Conservation (phyloP, 2,113 vertebrate genomes). For the Gymnobelideus leadbeateri region DNA sequence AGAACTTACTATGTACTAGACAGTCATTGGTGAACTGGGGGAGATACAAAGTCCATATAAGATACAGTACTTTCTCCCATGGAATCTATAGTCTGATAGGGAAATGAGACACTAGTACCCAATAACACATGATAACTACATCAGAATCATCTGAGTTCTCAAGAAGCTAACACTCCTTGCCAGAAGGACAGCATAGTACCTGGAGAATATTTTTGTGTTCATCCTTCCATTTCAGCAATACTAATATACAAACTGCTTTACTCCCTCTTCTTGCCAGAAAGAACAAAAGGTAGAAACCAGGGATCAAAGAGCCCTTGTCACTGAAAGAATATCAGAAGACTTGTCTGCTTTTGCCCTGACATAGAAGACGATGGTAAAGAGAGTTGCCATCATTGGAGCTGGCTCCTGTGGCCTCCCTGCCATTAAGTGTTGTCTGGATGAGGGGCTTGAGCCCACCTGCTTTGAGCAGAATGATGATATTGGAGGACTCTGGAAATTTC, state of each 20-base stretch:
- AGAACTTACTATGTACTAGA: not conserved
- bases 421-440: conserved; percentile 72
- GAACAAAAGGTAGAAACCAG: not conserved
- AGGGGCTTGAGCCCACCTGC: conserved; percentile 60
- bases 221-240: not conserved
- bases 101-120: not conserved
- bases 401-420: conserved; percentile 55
- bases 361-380: conserved; percentile 52
- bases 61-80: not conserved
- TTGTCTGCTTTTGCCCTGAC: not conserved
- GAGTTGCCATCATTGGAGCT: conserved; percentile 48
- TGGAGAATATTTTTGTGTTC: not conserved
- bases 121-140: not conserved
- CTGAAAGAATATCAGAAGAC: not conserved
- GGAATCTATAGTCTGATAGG: not conserved
- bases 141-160: not conserved
- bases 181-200: not conserved
- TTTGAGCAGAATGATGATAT: conserved; percentile 69
- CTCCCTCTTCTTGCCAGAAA: not conserved
- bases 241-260: not conserved
- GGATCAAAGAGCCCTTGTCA: not conserved
- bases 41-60: not conserved
- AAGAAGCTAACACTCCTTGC: not conserved
- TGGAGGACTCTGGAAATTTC: conserved; percentile 58
- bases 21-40: not conserved